Conservation (phyloP, 1,140 invertebrate genomes). For the Kradibia gibbosae region DNA sequence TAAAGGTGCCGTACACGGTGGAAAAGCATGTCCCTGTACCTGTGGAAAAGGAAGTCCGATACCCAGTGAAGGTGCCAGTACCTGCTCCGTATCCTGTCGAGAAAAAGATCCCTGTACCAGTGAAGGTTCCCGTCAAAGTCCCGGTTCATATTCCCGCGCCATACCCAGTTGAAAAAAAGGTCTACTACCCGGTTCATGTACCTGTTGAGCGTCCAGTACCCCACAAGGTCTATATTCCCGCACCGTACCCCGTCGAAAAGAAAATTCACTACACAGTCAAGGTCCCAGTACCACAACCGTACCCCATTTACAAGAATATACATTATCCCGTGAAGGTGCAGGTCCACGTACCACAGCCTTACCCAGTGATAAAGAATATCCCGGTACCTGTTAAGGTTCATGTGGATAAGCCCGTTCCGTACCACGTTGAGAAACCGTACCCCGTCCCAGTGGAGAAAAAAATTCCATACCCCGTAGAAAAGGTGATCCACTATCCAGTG, state of each 20-base stretch:
- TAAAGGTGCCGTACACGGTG: slow-evolving; percentile 75
- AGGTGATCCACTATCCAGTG: slow-evolving; percentile 62
- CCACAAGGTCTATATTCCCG: slow-evolving; percentile 70
- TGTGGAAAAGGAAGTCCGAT: slow-evolving; percentile 66
- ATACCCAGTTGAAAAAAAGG: slow-evolving; percentile 66
- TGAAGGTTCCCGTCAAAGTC: slow-evolving; percentile 73
- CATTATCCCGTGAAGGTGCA: slow-evolving; percentile 75
- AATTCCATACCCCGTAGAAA: slow-evolving; percentile 63
- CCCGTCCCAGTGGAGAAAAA: slow-evolving; percentile 60
- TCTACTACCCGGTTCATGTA: slow-evolving; percentile 63
- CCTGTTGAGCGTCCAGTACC: slow-evolving; percentile 62
- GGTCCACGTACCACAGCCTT: slow-evolving; percentile 75
- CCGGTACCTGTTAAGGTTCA: slow-evolving; percentile 72
- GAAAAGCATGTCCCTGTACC: slow-evolving; percentile 74
- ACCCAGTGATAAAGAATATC: slow-evolving; percentile 74
- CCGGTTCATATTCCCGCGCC: slow-evolving; percentile 69
- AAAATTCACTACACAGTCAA: slow-evolving; percentile 65
- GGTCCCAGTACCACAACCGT: slow-evolving; percentile 78
- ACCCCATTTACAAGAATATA: slow-evolving; percentile 64
- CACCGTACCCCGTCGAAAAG: slow-evolving; percentile 59
- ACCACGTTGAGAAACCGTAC: slow-evolving; percentile 70
- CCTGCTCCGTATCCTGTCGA: slow-evolving; percentile 67
- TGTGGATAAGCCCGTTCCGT: slow-evolving; percentile 75
- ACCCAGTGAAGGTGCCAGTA: slow-evolving; percentile 66
- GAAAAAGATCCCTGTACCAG: slow-evolving; percentile 68